These are phyloP conservation scores for Uloborus diversus DNA, from an alignment of 1,140 invertebrate genomes.

Conservation along the genomic window DNA sequence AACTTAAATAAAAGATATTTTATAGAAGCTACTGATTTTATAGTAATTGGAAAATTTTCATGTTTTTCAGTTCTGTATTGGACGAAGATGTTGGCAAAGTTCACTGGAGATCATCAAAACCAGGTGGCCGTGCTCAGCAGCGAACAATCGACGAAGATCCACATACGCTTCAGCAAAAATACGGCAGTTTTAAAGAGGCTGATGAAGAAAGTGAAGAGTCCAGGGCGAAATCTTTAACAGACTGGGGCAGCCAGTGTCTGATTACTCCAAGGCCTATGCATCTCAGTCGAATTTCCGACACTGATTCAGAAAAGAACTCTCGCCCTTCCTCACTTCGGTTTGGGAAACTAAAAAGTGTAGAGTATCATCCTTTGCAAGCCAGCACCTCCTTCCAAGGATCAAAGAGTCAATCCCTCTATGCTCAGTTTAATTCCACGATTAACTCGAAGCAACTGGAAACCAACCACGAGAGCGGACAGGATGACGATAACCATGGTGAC, in stretches of 20 bases:
- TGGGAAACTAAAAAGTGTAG: not conserved
- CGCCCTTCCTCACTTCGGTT: not conserved
- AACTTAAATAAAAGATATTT: too few species aligned
- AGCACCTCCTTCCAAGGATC: not conserved
- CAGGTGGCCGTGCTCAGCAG: not conserved
- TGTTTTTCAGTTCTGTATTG: slow-evolving; percentile 32
- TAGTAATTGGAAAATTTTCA: too few species aligned
- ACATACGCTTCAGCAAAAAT: slow-evolving; percentile 16
- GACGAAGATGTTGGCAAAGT: slow-evolving; percentile 24
- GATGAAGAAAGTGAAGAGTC: slow-evolving; percentile 47
- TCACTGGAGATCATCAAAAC: slow-evolving; percentile 7
- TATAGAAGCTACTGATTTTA: too few species aligned
- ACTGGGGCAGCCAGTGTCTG: slow-evolving; percentile 40
- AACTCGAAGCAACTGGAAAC: not conserved
- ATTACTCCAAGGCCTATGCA: slow-evolving; percentile 41
- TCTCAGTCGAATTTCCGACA: slow-evolving; percentile 16
- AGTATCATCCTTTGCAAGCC: not conserved
- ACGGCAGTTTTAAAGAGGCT: slow-evolving; percentile 34
- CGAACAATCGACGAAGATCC: slow-evolving; percentile 14
- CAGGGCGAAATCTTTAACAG: not conserved
- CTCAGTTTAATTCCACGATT: not conserved
- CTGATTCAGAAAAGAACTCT: not conserved
- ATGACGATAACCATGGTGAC: not conserved
- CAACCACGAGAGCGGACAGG: too few species aligned
- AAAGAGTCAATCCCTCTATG: not conserved